Conservation (phyloP, 1,140 invertebrate genomes). For the Zaprionus taronus region DNA sequence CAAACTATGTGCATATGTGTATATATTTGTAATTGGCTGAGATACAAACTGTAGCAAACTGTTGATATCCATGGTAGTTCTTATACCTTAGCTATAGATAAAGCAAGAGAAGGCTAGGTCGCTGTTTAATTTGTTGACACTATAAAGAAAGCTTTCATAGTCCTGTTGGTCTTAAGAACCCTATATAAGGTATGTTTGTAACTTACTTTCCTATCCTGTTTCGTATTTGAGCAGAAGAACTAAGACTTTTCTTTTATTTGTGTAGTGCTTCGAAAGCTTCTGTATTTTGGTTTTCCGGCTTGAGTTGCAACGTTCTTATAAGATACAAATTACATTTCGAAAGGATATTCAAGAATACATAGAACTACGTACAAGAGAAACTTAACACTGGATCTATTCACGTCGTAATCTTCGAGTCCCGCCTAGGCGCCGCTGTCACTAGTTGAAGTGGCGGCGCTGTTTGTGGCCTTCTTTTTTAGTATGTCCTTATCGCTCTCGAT, state of each 20-base stretch:
- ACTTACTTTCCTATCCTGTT: background rate
- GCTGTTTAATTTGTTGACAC: background rate
- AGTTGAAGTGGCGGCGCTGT: background rate
- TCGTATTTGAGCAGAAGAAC: background rate
- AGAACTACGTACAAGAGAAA: slow-evolving; percentile 45
- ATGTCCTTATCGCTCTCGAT: slow-evolving; percentile 85
- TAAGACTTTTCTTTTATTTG: background rate
- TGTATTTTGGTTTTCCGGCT: slow-evolving; percentile 58
- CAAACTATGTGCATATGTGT: background rate
- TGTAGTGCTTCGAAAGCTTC: slow-evolving; percentile 59
- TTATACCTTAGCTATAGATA: slow-evolving; percentile 21
- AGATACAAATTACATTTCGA: slow-evolving; percentile 42
- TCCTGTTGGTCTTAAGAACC: background rate
- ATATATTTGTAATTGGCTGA: slow-evolving; percentile 24
- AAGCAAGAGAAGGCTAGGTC: background rate
- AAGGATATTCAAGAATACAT: slow-evolving; percentile 33
- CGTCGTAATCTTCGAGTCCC: background rate
- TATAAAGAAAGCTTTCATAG: background rate
- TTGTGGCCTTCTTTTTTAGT: slow-evolving; percentile 53
- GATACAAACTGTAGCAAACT: slow-evolving; percentile 36
- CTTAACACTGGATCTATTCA: slow-evolving; percentile 44
- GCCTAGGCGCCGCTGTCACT: slow-evolving; percentile 27
- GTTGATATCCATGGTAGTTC: slow-evolving; percentile 35
- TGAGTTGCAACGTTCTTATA: slow-evolving; percentile 22
- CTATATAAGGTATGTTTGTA: too few relatives aligned